Evolutionary conservation across 1,140 invertebrate species (phyloP), one percentile per base, ranked within the genome.

Genomic region (Pemphigus obesinymphae): DNA sequence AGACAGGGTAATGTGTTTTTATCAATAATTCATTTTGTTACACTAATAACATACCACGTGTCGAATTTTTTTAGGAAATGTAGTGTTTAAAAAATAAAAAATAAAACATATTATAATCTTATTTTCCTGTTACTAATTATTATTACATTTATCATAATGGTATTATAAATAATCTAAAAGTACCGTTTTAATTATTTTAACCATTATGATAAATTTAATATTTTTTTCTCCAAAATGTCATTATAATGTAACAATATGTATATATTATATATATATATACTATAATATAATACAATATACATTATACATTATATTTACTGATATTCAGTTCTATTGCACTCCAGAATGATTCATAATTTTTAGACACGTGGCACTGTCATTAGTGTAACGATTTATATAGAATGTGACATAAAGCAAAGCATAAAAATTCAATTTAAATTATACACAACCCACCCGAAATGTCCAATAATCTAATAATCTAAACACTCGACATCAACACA

Each of bases 341-440:
- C 43, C 15, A 1, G 15, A 40, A 20, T 68, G 31, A 15, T 73
- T 73, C 31, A 73, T 15, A 29, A 8, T 45, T 31, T 48, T 10
- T 50, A 50, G 43, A 50, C 70, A 73, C 70, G 70, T 50, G 70
- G 43, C 45, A 34, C 20, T 31, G 70, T 73, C 70, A 48, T 73
- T 50, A 50, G 43, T 31, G 43, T 50, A 73, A 73, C 45, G 17
- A 70, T 70, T 45, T 50, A 48, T 31, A 29, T n/a, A 43, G n/a
- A 26, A 43, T 43, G 37, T 23, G 40, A 70, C 34, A 7, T 17
- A 23, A 70, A 43, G 34, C 26, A 26, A 23, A 26, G 26, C n/a
- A 26, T 40, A 70, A 26, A n/a, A n/a, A n/a, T n/a, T n/a, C n/a
- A 58, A 23, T 26, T 26, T 58, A 26, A 58, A 58, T n/a, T 58